Base-by-base conservation (phyloP, 1,140 invertebrate genomes). In the Anoplolepis gracilipes region DNA sequence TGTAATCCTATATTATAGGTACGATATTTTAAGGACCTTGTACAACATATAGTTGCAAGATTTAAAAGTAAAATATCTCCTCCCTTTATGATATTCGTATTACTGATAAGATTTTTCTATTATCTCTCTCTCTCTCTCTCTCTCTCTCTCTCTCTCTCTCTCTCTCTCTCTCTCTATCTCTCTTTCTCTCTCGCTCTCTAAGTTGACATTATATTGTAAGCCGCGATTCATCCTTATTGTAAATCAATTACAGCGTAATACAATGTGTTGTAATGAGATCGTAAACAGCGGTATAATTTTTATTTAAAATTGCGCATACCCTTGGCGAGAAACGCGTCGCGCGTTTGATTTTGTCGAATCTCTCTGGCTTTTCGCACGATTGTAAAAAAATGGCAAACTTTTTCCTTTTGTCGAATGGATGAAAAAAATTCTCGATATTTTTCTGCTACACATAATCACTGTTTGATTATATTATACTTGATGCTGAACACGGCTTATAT, bases 51-150 rank as follows among this genome's bases (percentile, higher is more conserved):
- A 69, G 59, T 62, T 64, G 57, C 39, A 57, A 46, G 36, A 59
- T 36, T 75, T 13, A 39, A 46, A n/a, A 46, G 25, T 77, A 30
- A 64, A 64, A 42, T 62, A 75, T 76, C 16, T 39, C 36, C 3
- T 16, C 16, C 39, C 10, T 62, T 64, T 33, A 42, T 13, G 53
- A 76, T 61, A 76, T 59, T 19, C 75, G 19, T 64, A 33, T 30
- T 30, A 64, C 7, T 19, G 25, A 64, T 62, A 62, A 76, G 55
- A 76, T 64, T 64, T 77, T 64, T 22, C 25, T 77, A 77, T 64
- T 28, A 64, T 77, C 46, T 49, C 46, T 19, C 13, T 46, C 42
- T 46, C 13, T 49, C 16, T 49, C 46, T 49, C 2, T 42, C 1
- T 42, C 42, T 42, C 42, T 42, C 2, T 42, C 42, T 42, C 42